phyloP scores from a whole-genome alignment of 1,140 invertebrate species.

The Hyles euphorbiae region DNA sequence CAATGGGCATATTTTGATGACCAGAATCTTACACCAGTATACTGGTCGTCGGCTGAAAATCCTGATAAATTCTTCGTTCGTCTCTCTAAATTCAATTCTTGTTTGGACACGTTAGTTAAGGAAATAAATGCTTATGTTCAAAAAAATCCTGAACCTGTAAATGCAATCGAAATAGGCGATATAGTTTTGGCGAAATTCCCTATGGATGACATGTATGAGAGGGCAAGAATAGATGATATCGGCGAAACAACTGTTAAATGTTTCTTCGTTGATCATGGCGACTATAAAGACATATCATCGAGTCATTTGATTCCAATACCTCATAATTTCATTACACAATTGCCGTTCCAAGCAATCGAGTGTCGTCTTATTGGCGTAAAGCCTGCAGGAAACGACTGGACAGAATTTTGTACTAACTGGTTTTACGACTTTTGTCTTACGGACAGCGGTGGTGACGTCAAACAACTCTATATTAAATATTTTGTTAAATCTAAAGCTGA shows the following conservation, averaged over 20 bases:
- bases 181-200: conserved; percentile 62
- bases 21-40: conserved; percentile 39
- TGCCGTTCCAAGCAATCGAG: conserved; percentile 72
- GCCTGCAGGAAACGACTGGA: conserved; percentile 47
- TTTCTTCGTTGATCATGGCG: conserved; percentile 71
- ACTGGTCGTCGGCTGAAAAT: conserved; percentile 41
- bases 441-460: conserved; percentile 32
- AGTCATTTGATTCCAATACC: conserved; percentile 47
- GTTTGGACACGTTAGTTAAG: conserved; percentile 38
- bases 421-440: conserved; percentile 49
- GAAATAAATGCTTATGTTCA: conserved; percentile 55
- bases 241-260: conserved; percentile 45
- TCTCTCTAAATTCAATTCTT: conserved; percentile 47
- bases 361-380: conserved; percentile 58
- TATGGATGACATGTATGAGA: conserved; percentile 50
- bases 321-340: conserved; percentile 43
- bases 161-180: conserved; percentile 34
- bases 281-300: conserved; percentile 38
- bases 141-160: conserved; percentile 25
- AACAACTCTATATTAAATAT: conserved; percentile 53
- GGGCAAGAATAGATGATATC: conserved; percentile 51
- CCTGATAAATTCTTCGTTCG: conserved; percentile 53
- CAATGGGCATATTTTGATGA: conserved; percentile 63
- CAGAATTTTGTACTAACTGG: conserved; percentile 55
- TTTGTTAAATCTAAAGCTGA: conserved; percentile 51